Evolutionary conservation across 2,797 vertebrate genomes (phyloP), one percentile per base, ranked within the genome.

Genomic region (Coreius guichenoti): DNA sequence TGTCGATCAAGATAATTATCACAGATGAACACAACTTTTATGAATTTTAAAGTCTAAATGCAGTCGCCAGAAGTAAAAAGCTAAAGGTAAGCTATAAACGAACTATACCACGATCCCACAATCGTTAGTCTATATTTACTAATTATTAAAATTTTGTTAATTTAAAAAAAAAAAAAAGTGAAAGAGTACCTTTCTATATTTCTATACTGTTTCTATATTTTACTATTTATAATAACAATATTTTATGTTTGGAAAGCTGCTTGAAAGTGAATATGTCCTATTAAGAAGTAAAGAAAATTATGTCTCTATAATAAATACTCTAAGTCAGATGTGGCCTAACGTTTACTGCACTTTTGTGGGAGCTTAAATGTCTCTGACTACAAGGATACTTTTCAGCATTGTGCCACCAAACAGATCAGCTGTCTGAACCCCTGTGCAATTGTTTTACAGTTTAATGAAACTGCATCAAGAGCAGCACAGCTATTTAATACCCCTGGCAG

Each of bases 361-460:
- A 43, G 51, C 17, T 26, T 73, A 73, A 73, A 73, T 73, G 69
- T 73, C 80, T 61, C 68, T 14, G 56, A 58, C 39, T n/a, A 26
- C 58, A 17, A 45, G 67, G 29, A 76, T 63, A n/a, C 36, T 17
- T 29, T 75, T 26, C 33, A 36, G n/a, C 2, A 21, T 17, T 85
- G 67, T 68, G 58, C 47, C 45, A 51, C 68, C 36, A 29, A 56
- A 72, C 7, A 12, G 8, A 54, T 72, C 7, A 36, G 43, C 51
- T 63, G 51, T 29, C 51, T 39, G n/a, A 70, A 61, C 6, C 14
- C 73, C 19, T 47, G 23, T 67, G 63, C 77, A 68, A 17, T 77
- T 65, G 73, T 79, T 65, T 70, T 79, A 58, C n/a, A 56, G 56
- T 81, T 65, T 58, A 78, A 49, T 85, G 69, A 80, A 86, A 81